A percentile compares a stretch with the other conserved stretches of the same genome.
Evolutionary conservation across 2,888 invertebrate genomes (phyloP).

Genomic region (Noctua pronuba): DNA sequence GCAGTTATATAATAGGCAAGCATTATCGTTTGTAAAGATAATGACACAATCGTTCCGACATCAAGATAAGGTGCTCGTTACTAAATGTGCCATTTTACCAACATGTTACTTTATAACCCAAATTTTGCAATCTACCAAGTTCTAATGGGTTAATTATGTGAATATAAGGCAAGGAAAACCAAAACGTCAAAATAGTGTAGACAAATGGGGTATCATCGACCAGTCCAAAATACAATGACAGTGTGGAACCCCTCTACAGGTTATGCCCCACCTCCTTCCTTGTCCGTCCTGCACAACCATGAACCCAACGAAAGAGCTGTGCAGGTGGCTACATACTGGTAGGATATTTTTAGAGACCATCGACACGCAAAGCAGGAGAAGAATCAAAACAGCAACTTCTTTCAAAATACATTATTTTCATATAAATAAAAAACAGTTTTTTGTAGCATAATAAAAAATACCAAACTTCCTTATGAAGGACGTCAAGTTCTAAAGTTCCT

Average conservation of each 20-base stretch:
- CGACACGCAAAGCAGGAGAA: neutral
- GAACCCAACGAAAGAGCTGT: neutral
- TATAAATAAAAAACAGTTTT: neutral
- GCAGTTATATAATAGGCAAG: neutral
- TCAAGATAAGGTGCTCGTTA: slow-evolving; percentile 22
- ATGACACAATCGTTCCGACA: neutral
- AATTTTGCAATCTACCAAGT: neutral
- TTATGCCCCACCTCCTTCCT: neutral
- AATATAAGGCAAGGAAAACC: neutral
- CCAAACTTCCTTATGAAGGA: neutral
- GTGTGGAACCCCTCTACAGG: neutral
- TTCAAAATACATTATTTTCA: neutral
- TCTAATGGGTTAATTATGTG: neutral
- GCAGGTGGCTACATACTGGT: neutral
- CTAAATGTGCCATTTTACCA: neutral
- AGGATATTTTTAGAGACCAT: neutral
- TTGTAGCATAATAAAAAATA: neutral
- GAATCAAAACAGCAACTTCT: neutral
- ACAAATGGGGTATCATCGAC: neutral
- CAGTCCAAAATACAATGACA: neutral
- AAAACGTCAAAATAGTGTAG: neutral
- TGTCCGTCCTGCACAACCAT: neutral
- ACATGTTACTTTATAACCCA: neutral
- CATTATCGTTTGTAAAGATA: neutral
- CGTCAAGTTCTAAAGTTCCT: neutral